Percentiles rank a stretch among this genome's conserved stretches.
Conservation (phyloP, 2,113 vertebrate species). For the Chlamydotis undulata region DNA sequence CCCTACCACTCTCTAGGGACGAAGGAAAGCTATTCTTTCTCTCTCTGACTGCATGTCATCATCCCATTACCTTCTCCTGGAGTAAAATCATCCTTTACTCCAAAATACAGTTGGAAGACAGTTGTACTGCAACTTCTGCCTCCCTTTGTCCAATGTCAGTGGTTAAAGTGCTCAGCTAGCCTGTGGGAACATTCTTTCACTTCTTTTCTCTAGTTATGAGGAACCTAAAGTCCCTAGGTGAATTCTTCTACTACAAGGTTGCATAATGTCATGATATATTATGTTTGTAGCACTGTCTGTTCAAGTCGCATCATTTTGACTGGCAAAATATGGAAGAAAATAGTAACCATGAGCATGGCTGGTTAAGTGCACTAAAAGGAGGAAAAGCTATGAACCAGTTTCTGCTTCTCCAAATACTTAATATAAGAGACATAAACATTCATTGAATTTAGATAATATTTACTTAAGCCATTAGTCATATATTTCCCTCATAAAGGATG, state of each 20-base stretch:
- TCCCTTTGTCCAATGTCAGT: neutral
- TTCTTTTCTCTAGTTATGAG: neutral
- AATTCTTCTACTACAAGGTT: accelerated
- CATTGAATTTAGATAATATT: constrained; percentile 43
- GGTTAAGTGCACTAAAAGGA: neutral
- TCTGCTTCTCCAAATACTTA: neutral
- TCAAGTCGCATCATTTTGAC: neutral
- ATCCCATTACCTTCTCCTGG: neutral
- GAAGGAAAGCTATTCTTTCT: neutral
- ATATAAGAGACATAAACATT: constrained; percentile 1
- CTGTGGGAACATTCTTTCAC: neutral
- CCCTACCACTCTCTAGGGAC: neutral
- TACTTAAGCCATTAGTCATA: constrained; percentile 38
- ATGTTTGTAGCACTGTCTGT: neutral
- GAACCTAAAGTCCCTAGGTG: neutral
- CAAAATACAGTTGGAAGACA: neutral
- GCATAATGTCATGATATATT: neutral
- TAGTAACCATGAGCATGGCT: neutral
- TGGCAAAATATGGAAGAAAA: neutral
- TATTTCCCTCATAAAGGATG: constrained; percentile 39
- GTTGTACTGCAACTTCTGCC: neutral
- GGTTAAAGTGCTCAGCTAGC: accelerated
- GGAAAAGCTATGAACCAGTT: neutral
- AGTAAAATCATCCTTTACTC: neutral
- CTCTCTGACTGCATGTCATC: neutral